Conservation (phyloP, 2,888 invertebrate species). For the Carcina quercana region DNA sequence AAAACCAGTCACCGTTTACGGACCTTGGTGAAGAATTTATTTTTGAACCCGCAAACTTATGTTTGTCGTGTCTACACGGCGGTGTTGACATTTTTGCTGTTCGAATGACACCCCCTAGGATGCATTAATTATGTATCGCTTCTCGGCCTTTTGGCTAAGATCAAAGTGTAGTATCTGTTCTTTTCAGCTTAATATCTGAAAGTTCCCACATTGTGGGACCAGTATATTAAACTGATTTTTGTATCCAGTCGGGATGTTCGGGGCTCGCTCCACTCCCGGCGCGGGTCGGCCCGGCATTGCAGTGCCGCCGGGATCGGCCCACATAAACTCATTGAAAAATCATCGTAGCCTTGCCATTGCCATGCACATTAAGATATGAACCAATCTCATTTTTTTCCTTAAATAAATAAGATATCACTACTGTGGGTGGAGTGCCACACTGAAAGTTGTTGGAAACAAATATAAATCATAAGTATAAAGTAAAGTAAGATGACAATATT, state of each 20-base stretch:
- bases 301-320: conserved; percentile 15
- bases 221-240: conserved; percentile 17
- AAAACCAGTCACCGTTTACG: too few relatives aligned
- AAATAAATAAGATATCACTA: too few relatives aligned
- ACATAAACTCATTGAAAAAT: neutral
- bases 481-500: too few relatives aligned
- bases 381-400: too few relatives aligned
- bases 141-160: conserved; percentile 3
- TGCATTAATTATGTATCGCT: neutral
- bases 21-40: too few relatives aligned
- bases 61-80: conserved; percentile 1
- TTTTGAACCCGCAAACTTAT: neutral
- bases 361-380: too few relatives aligned
- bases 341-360: too few relatives aligned
- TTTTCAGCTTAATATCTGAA: conserved; percentile 17
- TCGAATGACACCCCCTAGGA: neutral
- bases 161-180: conserved; percentile 10
- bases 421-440: too few relatives aligned
- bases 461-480: too few relatives aligned
- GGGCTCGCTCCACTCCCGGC: conserved; percentile 16
- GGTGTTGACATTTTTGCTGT: neutral
- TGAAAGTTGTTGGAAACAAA: too few relatives aligned
- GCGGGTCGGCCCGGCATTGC: conserved; percentile 16
- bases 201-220: conserved; percentile 15
- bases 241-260: conserved; percentile 12